phyloP scores from a whole-genome alignment of 2,888 invertebrate genomes.

The Calameuta pallipes region DNA sequence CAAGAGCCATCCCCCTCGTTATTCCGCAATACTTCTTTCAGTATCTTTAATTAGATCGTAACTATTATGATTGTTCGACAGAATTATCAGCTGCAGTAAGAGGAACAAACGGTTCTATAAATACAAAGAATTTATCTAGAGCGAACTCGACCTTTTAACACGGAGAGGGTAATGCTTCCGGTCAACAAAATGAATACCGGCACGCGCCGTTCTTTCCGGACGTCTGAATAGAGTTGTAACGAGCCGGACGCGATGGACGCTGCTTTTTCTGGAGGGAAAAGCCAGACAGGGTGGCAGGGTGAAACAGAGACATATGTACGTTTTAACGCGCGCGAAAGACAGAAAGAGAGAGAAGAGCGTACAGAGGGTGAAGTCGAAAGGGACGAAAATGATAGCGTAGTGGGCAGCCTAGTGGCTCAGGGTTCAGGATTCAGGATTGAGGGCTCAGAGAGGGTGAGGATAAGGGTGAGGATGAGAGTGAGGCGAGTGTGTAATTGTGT shows the following conservation, averaged over 20 bases:
- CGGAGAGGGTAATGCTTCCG: slow-evolving; percentile 58
- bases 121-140: neutral
- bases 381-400: slow-evolving; percentile 12
- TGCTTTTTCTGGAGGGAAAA: neutral
- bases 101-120: neutral
- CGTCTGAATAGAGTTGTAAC: slow-evolving; percentile 66
- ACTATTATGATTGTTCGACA: neutral
- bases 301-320: slow-evolving; percentile 29
- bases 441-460: slow-evolving; percentile 35
- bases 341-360: slow-evolving; percentile 25
- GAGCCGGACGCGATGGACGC: slow-evolving; percentile 46
- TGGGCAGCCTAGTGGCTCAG: slow-evolving; percentile 2
- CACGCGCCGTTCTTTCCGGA: slow-evolving; percentile 61
- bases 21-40: neutral
- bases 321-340: slow-evolving; percentile 34
- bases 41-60: neutral
- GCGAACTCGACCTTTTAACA: neutral
- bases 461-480: slow-evolving; percentile 40
- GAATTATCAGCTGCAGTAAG: neutral
- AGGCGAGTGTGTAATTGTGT: slow-evolving; percentile 64
- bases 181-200: slow-evolving; percentile 63
- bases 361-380: slow-evolving; percentile 24
- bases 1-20: neutral
- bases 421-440: neutral
- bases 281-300: slow-evolving; percentile 7